Percentiles rank a stretch among this genome's conserved stretches.
Conservation (phyloP, 2,113 vertebrate species). For the Macrotus californicus region DNA sequence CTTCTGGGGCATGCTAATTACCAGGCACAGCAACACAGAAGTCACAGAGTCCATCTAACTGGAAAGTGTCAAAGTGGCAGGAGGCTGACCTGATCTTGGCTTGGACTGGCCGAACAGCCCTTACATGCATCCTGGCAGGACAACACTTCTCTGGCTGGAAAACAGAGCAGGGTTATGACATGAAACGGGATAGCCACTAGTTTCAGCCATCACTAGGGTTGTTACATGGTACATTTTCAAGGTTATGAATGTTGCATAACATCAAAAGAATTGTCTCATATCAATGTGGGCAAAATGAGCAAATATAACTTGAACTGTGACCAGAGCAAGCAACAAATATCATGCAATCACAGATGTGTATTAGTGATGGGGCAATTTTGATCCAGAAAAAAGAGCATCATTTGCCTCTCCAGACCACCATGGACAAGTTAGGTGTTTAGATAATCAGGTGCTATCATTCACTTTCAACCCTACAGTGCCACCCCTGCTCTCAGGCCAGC, state of each 20-base stretch:
- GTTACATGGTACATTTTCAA: rapidly evolving
- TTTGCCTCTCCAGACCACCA: rapidly evolving
- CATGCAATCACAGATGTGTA: rapidly evolving
- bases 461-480: rapidly evolving
- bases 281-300: rapidly evolving
- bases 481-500: not conserved
- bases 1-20: not conserved
- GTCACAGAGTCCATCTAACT: rapidly evolving
- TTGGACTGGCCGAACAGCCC: rapidly evolving
- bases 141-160: rapidly evolving
- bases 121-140: rapidly evolving
- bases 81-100: too few species aligned
- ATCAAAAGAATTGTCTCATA: rapidly evolving
- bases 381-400: rapidly evolving
- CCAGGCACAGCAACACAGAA: not conserved
- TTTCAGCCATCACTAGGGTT: rapidly evolving
- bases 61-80: rapidly evolving
- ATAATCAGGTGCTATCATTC: not conserved
- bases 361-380: rapidly evolving
- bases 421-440: not conserved
- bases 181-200: rapidly evolving
- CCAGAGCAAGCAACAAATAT: rapidly evolving
- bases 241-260: rapidly evolving
- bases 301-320: rapidly evolving
- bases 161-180: rapidly evolving